Conservation (phyloP, 1,140 invertebrate species). For the Nasonia longicornis region DNA sequence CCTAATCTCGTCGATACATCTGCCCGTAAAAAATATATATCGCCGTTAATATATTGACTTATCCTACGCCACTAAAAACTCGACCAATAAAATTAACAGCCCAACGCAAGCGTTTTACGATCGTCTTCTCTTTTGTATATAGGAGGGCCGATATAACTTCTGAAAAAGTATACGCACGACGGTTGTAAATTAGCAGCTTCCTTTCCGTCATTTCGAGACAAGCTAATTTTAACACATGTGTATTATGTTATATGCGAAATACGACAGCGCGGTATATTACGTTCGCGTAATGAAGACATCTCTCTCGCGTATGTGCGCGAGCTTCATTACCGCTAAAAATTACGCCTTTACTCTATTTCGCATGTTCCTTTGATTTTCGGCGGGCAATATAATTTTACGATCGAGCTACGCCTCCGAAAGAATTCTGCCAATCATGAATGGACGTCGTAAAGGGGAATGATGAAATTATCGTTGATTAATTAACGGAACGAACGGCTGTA, state of each 20-base stretch:
- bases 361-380: background rate
- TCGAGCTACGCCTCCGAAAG: background rate
- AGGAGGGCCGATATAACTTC: background rate
- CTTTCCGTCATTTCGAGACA: background rate
- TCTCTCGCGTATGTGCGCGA: background rate
- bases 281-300: constrained; percentile 8
- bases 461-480: background rate
- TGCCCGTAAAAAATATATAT: too few species aligned
- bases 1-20: too few species aligned
- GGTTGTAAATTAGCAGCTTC: constrained; percentile 32
- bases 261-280: constrained; percentile 22
- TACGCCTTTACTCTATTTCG: background rate
- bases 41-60: too few species aligned
- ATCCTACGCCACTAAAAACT: background rate
- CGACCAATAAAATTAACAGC: background rate
- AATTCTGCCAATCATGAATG: too few species aligned
- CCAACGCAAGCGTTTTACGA: background rate
- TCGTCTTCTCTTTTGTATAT: background rate
- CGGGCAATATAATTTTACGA: background rate
- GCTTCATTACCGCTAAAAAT: constrained; percentile 2
- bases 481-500: background rate
- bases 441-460: background rate
- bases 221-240: constrained; percentile 3
- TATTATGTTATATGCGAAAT: background rate
- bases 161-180: background rate